These are phyloP conservation scores for Machimus atricapillus DNA, from an alignment of 2,888 invertebrate genomes.

Conservation along the genomic window DNA sequence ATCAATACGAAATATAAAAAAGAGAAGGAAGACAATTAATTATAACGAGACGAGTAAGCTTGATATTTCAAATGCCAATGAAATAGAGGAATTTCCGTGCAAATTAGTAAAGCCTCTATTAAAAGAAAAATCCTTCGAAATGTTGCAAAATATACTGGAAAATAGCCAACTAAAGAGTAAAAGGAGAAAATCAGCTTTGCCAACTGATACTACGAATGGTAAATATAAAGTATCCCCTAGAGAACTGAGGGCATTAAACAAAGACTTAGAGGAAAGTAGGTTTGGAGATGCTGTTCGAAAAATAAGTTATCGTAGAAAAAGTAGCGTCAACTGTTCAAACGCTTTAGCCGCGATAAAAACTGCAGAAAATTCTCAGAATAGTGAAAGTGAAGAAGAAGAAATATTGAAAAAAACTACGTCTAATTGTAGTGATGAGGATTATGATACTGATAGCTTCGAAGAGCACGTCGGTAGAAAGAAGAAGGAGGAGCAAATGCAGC, in stretches of 20 bases:
- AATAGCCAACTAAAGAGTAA: neutral
- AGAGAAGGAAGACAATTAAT: neutral
- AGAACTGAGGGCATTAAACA: neutral
- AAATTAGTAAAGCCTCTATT: neutral
- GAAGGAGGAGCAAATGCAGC: neutral
- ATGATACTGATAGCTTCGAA: neutral
- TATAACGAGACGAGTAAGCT: neutral
- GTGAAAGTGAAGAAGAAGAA: neutral
- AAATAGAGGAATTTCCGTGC: neutral
- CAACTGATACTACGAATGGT: neutral
- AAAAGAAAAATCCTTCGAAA: neutral
- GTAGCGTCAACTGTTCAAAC: neutral
- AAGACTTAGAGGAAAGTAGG: neutral
- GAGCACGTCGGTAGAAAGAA: neutral
- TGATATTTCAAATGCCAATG: neutral
- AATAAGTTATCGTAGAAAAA: neutral
- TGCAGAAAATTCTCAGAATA: neutral
- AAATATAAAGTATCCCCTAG: neutral
- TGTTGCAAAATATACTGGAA: neutral
- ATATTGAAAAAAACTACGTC: neutral
- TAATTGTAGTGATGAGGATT: neutral
- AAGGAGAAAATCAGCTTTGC: neutral
- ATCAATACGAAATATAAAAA: neutral
- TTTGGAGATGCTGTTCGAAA: neutral
- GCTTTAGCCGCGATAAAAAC: neutral